A percentile compares a stretch with the other conserved stretches of the same genome.
phyloP scores from a whole-genome alignment of 2,888 invertebrate genomes.

The Cataglyphis altisquamis region DNA sequence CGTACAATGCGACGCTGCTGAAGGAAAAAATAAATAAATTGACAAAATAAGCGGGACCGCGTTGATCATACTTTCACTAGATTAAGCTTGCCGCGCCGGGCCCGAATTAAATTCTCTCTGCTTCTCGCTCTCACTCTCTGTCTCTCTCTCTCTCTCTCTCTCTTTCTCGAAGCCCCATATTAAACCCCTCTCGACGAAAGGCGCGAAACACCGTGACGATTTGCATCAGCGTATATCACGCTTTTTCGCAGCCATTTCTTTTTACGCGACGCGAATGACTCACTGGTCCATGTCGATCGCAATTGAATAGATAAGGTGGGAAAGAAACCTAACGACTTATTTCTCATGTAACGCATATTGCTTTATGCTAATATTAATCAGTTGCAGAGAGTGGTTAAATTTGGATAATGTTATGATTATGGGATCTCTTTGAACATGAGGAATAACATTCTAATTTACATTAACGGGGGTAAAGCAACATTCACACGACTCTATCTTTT shows the following conservation, averaged over 20 bases:
- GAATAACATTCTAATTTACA: conserved; percentile 4
- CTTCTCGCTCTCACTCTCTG: conserved; percentile 9
- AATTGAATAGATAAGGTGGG: conserved; percentile 7
- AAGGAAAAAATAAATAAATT: conserved; percentile 49
- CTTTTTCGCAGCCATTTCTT: conserved; percentile 49
- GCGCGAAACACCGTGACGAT: conserved; percentile 53
- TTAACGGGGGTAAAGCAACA: background rate
- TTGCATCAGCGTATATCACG: conserved; percentile 42
- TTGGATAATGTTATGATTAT: background rate
- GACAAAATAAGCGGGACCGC: conserved; percentile 53
- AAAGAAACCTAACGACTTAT: background rate
- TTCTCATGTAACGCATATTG: background rate
- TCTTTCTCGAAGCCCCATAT: background rate
- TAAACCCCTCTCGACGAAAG: conserved; percentile 7
- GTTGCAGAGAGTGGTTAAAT: conserved; percentile 14
- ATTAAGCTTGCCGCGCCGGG: conserved; percentile 51
- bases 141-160: conserved; percentile 19
- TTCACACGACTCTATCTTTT: background rate
- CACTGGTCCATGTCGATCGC: conserved; percentile 34
- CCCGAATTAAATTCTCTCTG: conserved; percentile 35
- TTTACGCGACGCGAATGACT: conserved; percentile 32
- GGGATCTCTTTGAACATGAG: background rate
- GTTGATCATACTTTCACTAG: conserved; percentile 69
- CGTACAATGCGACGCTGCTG: conserved; percentile 45
- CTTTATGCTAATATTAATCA: background rate